phyloP scores from a whole-genome alignment of 2,888 invertebrate genomes.

The Euspilapteryx auroguttella region DNA sequence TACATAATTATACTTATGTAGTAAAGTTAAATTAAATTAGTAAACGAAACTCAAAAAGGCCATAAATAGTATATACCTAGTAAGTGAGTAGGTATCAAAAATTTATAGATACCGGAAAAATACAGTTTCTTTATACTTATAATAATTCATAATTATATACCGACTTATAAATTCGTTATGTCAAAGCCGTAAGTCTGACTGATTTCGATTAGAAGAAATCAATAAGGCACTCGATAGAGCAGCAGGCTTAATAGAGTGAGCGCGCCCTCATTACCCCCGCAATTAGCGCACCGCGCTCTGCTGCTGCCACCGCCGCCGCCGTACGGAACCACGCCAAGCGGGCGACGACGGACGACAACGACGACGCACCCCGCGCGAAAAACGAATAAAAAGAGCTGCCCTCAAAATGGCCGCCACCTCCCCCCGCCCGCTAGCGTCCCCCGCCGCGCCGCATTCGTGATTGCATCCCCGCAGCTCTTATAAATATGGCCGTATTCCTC shows the following conservation, averaged over 20 bases:
- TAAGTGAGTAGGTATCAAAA: too few relatives aligned
- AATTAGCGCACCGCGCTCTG: slow-evolving; percentile 58
- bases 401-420: slow-evolving; percentile 73
- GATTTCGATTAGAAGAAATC: slow-evolving; percentile 55
- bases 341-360: slow-evolving; percentile 12
- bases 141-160: too few relatives aligned
- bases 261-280: slow-evolving; percentile 61
- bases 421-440: slow-evolving; percentile 37
- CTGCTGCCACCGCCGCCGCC: slow-evolving; percentile 15
- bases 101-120: too few relatives aligned
- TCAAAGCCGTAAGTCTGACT: too few relatives aligned
- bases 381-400: slow-evolving; percentile 69
- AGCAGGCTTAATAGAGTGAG: slow-evolving; percentile 57
- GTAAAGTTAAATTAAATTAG: too few relatives aligned
- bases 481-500: slow-evolving; percentile 64
- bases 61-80: too few relatives aligned
- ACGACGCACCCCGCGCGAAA: slow-evolving; percentile 60
- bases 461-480: slow-evolving; percentile 64
- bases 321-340: slow-evolving; percentile 2
- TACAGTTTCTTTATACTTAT: slow-evolving; percentile 46
- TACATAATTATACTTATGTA: too few relatives aligned
- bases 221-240: slow-evolving; percentile 57
- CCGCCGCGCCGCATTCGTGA: slow-evolving; percentile 59
- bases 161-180: too few relatives aligned
- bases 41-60: too few relatives aligned